phyloP scores from a whole-genome alignment of 2,797 vertebrate species.

The Chiloscyllium punctatum region DNA sequence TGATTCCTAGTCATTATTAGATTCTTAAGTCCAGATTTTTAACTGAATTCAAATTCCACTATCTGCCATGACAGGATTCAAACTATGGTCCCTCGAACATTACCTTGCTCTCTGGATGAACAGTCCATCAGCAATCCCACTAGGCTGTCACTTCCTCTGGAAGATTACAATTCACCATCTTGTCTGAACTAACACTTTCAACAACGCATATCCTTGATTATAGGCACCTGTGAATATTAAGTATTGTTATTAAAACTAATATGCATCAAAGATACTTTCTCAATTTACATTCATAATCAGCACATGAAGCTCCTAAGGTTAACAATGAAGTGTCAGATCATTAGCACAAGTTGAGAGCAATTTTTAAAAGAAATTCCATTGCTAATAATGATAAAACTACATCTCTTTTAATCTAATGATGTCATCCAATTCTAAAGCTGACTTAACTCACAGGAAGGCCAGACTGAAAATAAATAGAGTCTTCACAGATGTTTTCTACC shows the following conservation, averaged over 20 bases:
- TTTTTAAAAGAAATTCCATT: background rate
- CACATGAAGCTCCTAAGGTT: background rate
- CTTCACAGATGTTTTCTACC: background rate
- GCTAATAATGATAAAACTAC: background rate
- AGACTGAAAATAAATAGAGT: constrained; percentile 9
- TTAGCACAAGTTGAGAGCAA: background rate
- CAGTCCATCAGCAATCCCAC: too few species aligned
- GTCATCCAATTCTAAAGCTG: background rate
- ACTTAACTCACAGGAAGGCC: background rate
- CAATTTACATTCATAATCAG: background rate
- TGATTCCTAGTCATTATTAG: too few species aligned
- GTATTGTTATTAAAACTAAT: background rate
- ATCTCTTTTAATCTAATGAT: constrained; percentile 16
- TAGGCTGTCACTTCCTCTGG: too few species aligned
- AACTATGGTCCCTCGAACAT: too few species aligned
- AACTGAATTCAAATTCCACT: too few species aligned
- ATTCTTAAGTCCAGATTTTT: too few species aligned
- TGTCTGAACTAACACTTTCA: background rate
- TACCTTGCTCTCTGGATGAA: too few species aligned
- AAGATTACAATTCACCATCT: background rate
- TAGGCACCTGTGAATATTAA: background rate
- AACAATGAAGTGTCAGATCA: constrained; percentile 11
- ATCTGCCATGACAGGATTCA: too few species aligned
- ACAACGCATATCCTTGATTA: background rate
- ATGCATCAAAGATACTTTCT: background rate